These are phyloP conservation scores for Silurus lanzhouensis DNA, from an alignment of 2,797 vertebrate genomes.

Conservation along the genomic window DNA sequence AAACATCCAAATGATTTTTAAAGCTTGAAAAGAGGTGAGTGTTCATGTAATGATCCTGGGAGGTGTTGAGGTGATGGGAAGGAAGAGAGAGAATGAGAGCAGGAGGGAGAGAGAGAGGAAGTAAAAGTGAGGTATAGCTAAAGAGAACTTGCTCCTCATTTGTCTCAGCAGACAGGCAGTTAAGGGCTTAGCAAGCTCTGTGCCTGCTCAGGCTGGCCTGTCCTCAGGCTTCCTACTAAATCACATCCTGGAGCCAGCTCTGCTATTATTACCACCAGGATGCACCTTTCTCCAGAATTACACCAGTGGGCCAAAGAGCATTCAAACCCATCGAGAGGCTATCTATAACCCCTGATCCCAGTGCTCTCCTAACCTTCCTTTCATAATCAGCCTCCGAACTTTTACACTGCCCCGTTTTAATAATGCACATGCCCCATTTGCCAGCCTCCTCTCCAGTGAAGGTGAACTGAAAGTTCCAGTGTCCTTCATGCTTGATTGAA, in stretches of 20 bases:
- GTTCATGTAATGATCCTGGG: conserved; percentile 7
- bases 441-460: conserved; percentile 1
- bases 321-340: conserved; percentile 37
- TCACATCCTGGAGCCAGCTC: conserved; percentile 44
- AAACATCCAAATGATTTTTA: conserved; percentile 23
- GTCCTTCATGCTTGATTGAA: conserved; percentile 8
- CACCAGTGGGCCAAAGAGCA: conserved; percentile 40
- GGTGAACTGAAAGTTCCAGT: conserved; percentile 12
- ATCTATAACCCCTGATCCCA: conserved; percentile 47
- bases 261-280: conserved; percentile 48
- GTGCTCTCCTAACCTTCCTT: conserved; percentile 36
- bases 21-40: background rate
- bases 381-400: conserved; percentile 16
- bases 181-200: conserved; percentile 52
- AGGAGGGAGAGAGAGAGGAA: conserved; percentile 12
- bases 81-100: background rate
- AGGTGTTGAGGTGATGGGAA: background rate
- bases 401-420: conserved; percentile 28
- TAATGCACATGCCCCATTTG: background rate
- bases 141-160: conserved; percentile 53
- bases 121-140: conserved; percentile 24
- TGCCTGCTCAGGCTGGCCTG: conserved; percentile 45
- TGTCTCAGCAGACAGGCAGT: conserved; percentile 55
- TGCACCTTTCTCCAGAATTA: conserved; percentile 52
- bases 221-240: conserved; percentile 51